phyloP scores from a whole-genome alignment of 2,888 invertebrate genomes.

The Acanthococcus lagerstroemiae region DNA sequence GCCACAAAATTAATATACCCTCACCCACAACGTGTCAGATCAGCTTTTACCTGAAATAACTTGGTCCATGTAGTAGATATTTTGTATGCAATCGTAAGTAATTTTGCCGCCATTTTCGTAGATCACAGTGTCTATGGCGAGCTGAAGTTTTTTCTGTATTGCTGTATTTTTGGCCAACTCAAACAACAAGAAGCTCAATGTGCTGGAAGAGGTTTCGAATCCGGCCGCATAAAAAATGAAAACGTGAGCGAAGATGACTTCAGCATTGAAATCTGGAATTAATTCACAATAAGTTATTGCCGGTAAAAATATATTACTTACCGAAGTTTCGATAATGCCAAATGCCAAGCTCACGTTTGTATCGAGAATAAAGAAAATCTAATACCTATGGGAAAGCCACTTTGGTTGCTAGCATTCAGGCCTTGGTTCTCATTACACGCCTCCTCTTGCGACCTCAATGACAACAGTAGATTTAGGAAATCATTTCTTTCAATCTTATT shows the following conservation, averaged over 20 bases:
- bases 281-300: no score
- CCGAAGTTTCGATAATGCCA: no score
- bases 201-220: conserved; percentile 51
- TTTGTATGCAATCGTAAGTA: conserved; percentile 39
- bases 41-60: conserved; percentile 37
- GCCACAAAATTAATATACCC: no score
- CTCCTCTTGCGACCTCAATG: conserved; percentile 10
- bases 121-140: conserved; percentile 43
- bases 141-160: conserved; percentile 45
- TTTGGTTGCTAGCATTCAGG: no score
- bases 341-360: no score
- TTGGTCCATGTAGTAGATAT: conserved; percentile 41
- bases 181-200: conserved; percentile 48
- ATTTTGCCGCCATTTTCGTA: conserved; percentile 41
- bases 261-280: neutral
- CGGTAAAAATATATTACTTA: no score
- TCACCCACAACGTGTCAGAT: neutral
- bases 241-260: conserved; percentile 3
- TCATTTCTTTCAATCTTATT: conserved; percentile 20
- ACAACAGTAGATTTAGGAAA: conserved; percentile 16
- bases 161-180: conserved; percentile 46
- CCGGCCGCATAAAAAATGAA: conserved; percentile 50
- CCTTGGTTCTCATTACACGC: no score
- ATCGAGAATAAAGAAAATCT: no score
- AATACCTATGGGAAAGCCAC: no score